A percentile compares a stretch with the other conserved stretches of the same genome.
Evolutionary conservation across 2,797 vertebrate genomes (phyloP).

Genomic region (Eutrigla gurnardus): DNA sequence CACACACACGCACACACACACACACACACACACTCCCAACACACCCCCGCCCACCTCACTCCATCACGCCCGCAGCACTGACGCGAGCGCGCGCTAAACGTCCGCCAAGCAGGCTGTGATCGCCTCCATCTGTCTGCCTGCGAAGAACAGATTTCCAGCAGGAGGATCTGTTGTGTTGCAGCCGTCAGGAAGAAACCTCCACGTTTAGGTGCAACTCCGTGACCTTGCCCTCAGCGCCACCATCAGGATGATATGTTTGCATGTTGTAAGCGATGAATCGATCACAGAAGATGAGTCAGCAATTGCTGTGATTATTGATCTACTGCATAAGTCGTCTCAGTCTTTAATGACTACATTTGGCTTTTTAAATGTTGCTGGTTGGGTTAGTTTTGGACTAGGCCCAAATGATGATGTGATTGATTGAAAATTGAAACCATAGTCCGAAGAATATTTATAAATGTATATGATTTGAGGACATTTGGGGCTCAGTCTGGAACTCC

Average conservation of each 20-base stretch:
- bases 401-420: neutral
- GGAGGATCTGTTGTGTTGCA: constrained; percentile 15
- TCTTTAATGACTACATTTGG: neutral
- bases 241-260: neutral
- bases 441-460: too few species aligned
- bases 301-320: too few species aligned
- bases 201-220: neutral
- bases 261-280: neutral
- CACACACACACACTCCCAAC: too few species aligned
- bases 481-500: too few species aligned
- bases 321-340: neutral
- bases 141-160: constrained; percentile 27
- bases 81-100: constrained; percentile 6
- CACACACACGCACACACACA: neutral
- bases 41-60: neutral
- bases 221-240: neutral
- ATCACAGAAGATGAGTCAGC: neutral
- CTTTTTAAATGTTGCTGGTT: neutral
- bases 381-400: neutral
- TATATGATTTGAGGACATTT: too few species aligned
- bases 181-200: neutral
- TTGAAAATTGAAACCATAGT: neutral
- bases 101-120: constrained; percentile 7
- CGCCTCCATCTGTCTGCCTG: constrained; percentile 36
- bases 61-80: constrained; percentile 32